Percentiles rank a stretch among this genome's conserved stretches.
These are phyloP conservation scores for Mallotus villosus DNA, from an alignment of 2,797 vertebrate genomes.

Conservation along the genomic window DNA sequence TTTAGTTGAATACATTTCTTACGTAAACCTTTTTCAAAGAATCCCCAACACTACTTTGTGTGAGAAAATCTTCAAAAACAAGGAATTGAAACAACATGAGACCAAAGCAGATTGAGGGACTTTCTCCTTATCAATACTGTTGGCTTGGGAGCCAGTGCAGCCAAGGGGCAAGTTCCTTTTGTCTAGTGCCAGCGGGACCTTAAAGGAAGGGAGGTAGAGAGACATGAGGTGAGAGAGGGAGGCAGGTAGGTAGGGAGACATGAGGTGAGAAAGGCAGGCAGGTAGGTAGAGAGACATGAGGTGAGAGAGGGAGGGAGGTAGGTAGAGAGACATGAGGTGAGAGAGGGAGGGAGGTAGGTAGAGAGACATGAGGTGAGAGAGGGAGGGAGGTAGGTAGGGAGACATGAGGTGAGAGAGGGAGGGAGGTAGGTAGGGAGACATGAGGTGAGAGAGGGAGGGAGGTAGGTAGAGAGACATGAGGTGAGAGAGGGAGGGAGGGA, in stretches of 20 bases:
- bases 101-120: slow-evolving; percentile 7
- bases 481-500: not conserved
- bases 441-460: not conserved
- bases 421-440: not conserved
- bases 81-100: slow-evolving; percentile 15
- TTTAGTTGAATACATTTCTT: not conserved
- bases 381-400: not conserved
- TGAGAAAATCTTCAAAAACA: slow-evolving; percentile 7
- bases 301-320: not conserved
- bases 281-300: too few relatives aligned
- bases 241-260: not conserved
- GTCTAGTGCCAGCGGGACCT: slow-evolving; percentile 3
- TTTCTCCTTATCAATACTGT: slow-evolving; percentile 12
- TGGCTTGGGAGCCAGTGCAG: not conserved
- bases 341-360: not conserved
- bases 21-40: not conserved
- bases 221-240: not conserved
- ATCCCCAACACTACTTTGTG: not conserved
- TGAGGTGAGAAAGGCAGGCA: not conserved
- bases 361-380: too few relatives aligned
- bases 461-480: too few relatives aligned
- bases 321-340: not conserved
- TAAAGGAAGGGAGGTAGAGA: not conserved
- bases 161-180: not conserved
- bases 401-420: not conserved